These are phyloP conservation scores for Agrotis exclamationis DNA, from an alignment of 2,888 invertebrate species.

Conservation along the genomic window DNA sequence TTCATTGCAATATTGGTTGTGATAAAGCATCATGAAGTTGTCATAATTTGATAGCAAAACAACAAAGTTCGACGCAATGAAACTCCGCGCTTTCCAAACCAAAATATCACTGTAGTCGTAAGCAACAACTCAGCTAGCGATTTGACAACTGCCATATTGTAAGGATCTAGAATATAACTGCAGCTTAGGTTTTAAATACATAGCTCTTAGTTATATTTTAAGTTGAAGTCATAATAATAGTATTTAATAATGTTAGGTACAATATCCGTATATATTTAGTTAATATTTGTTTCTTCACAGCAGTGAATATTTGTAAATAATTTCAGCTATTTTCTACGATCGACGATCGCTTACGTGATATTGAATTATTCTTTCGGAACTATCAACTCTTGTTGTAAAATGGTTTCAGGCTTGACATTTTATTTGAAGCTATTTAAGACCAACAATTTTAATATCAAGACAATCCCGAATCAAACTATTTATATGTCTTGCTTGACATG, in stretches of 20 bases:
- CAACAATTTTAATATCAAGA: constrained; percentile 2
- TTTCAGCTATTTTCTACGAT: constrained; percentile 52
- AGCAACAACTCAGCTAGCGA: constrained; percentile 89
- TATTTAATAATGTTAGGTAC: constrained; percentile 89
- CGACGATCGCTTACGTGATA: constrained; percentile 40
- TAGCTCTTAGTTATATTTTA: constrained; percentile 79
- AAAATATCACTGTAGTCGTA: constrained; percentile 77
- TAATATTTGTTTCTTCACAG: constrained; percentile 62
- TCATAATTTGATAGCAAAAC: constrained; percentile 71
- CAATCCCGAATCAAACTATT: constrained; percentile 16
- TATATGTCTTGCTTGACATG: constrained; percentile 8
- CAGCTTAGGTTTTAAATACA: constrained; percentile 74
- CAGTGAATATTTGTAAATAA: constrained; percentile 57
- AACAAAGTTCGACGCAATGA: constrained; percentile 74
- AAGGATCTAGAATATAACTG: constrained; percentile 85
- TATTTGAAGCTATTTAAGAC: not conserved
- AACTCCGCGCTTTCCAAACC: constrained; percentile 80
- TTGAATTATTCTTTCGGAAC: constrained; percentile 23
- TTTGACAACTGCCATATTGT: constrained; percentile 91
- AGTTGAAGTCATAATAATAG: constrained; percentile 90
- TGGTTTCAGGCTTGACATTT: constrained; percentile 1
- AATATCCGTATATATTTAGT: constrained; percentile 74
- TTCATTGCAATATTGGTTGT: constrained; percentile 90
- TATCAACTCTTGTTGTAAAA: constrained; percentile 9
- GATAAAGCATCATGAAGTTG: constrained; percentile 85